phyloP scores from a whole-genome alignment of 2,888 invertebrate genomes.

The Lomographa bimaculata region DNA sequence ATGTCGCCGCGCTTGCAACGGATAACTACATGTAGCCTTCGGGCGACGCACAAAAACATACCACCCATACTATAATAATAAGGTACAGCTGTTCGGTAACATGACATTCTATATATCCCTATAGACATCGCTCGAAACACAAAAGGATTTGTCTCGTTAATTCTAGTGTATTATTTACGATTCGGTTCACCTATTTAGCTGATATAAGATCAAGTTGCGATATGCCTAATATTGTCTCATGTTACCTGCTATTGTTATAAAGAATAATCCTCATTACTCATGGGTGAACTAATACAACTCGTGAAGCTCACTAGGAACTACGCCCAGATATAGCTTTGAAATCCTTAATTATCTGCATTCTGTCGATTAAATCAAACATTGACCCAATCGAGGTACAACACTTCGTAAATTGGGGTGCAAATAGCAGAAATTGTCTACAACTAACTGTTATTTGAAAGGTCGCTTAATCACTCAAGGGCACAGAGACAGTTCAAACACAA shows the following conservation, averaged over 20 bases:
- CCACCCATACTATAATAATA: constrained; percentile 46
- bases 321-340: no score
- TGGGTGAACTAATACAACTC: no score
- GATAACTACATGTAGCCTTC: constrained; percentile 53
- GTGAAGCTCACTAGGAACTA: no score
- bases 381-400: constrained; percentile 32
- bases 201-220: constrained; percentile 73
- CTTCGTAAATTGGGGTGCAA: constrained; percentile 57
- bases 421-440: constrained; percentile 66
- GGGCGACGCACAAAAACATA: constrained; percentile 54
- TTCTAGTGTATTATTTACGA: constrained; percentile 75
- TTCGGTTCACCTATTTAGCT: constrained; percentile 72
- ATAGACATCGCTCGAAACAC: constrained; percentile 44
- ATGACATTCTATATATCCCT: constrained; percentile 37
- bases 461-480: constrained; percentile 77
- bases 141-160: constrained; percentile 72
- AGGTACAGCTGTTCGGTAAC: constrained; percentile 37
- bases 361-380: constrained; percentile 37
- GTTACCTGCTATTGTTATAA: constrained; percentile 72
- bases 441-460: constrained; percentile 73
- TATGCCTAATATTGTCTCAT: constrained; percentile 72
- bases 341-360: constrained; percentile 1
- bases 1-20: constrained; percentile 57
- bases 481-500: constrained; percentile 77
- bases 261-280: no score